Base-by-base conservation (phyloP, 2,888 invertebrate species). In the Stenchaetothrips biformis region DNA sequence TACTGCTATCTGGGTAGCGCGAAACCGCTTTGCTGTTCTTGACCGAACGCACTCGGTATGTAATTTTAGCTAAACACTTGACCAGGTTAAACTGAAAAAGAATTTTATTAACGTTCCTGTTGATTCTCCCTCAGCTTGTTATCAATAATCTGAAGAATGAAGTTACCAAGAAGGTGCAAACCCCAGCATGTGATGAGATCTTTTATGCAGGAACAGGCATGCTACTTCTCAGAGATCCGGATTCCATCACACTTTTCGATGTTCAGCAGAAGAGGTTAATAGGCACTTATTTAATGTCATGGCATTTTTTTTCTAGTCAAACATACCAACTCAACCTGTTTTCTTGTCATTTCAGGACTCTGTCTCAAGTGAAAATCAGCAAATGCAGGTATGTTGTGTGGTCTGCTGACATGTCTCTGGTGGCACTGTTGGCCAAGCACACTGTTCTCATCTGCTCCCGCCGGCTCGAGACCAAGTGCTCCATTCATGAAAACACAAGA, bases 191-290 rank as follows among this genome's bases (percentile, higher is more conserved):
- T 86, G 98, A 99, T 86, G 99, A 99, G 87, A 97, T 99, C 80
- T 99, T 98, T 89, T 99, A 98, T 87, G 99, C 99, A 11, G 99
- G 99, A 18, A 99, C 99, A 7, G 99, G 99, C 53, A 97, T 98
- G 94, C 88, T 99, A 79, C 88, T 99, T 74, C 89, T 99, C 74
- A 90, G 97, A 21, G 98, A 98, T 85, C 89, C 94, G 0, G 99
- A 99, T 82, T 92, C 92, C 83, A 93, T 99, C 0, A 96, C 95
- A 9, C 88, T 99, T n/a, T 94, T 97, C 85, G 99, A 99, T 87
- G 97, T 99, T 0, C 99, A 99, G 85, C 98, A 99, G 86, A 95
- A 96, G 86, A 89, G 95, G 87, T 74, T 25, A 25, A 9, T 7
- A 77, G 77, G 13, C 9, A 18, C 9, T 25, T 49, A 2, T 62